A percentile compares a stretch with the other conserved stretches of the same genome.
phyloP scores from a whole-genome alignment of 2,797 vertebrate genomes.

The Pogoniulus pusillus region DNA sequence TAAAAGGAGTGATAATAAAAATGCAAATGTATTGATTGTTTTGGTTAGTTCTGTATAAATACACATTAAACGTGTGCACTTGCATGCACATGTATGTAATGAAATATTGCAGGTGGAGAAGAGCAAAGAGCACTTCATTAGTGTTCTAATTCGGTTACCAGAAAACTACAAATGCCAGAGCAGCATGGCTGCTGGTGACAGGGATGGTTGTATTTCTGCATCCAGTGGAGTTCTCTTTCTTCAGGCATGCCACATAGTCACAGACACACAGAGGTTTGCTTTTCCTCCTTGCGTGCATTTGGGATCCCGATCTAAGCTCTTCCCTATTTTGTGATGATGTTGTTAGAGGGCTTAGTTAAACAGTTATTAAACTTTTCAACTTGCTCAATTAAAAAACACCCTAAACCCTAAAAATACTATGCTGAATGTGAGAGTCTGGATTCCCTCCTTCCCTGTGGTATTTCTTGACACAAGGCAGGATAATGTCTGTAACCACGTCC shows the following conservation, averaged over 20 bases:
- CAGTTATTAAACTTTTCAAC: constrained; percentile 12
- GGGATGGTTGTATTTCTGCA: neutral
- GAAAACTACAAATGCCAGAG: constrained; percentile 45
- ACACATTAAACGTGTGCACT: constrained; percentile 72
- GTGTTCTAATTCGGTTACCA: constrained; percentile 72
- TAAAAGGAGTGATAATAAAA: constrained; percentile 85
- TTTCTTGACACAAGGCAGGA: constrained; percentile 24
- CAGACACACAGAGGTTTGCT: constrained; percentile 18
- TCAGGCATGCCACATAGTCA: neutral
- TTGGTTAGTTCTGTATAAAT: constrained; percentile 79
- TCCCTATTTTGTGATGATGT: neutral
- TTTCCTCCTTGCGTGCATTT: neutral
- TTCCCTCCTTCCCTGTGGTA: neutral
- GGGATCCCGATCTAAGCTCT: neutral
- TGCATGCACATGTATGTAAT: constrained; percentile 64
- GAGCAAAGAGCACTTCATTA: constrained; percentile 66
- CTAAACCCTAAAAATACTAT: neutral
- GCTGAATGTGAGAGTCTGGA: neutral
- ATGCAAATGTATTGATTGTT: constrained; percentile 83
- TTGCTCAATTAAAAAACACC: neutral
- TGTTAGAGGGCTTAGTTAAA: neutral
- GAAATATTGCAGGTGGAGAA: constrained; percentile 65
- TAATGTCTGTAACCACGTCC: constrained; percentile 47
- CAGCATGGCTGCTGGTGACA: constrained; percentile 9
- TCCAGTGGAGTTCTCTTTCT: neutral